These are phyloP conservation scores for Daktulosphaira vitifoliae DNA, from an alignment of 1,140 invertebrate species.

Conservation along the genomic window DNA sequence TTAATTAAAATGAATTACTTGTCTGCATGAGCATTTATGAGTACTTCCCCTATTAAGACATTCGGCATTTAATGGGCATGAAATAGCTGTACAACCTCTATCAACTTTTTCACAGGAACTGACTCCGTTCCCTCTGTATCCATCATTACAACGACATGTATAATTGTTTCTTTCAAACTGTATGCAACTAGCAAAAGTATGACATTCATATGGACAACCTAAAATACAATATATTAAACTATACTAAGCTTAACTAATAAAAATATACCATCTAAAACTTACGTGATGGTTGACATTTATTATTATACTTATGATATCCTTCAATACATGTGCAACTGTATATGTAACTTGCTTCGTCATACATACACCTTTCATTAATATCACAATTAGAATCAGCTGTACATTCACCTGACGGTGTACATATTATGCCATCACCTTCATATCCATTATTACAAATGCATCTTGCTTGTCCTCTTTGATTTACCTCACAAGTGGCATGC, in stretches of 20 bases:
- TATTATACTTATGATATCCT: constrained; percentile 41
- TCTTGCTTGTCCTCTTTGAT: constrained; percentile 42
- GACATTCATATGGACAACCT: constrained; percentile 37
- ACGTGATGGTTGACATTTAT: constrained; percentile 24
- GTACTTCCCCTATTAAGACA: constrained; percentile 59
- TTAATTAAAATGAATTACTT: too few species aligned
- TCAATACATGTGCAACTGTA: constrained; percentile 61
- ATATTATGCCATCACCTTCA: constrained; percentile 46
- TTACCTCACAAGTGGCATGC: constrained; percentile 56
- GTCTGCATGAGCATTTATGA: constrained; percentile 46
- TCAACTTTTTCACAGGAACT: constrained; percentile 42
- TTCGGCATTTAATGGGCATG: constrained; percentile 73
- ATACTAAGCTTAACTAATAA: not conserved
- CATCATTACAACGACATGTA: constrained; percentile 58
- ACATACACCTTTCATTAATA: constrained; percentile 64
- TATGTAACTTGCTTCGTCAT: constrained; percentile 48
- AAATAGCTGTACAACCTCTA: constrained; percentile 71
- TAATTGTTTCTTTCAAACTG: constrained; percentile 40
- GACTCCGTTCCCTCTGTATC: constrained; percentile 50
- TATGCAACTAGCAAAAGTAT: constrained; percentile 37
- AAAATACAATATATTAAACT: not conserved
- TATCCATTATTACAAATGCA: constrained; percentile 62
- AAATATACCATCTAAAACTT: constrained; percentile 44
- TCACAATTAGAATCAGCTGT: constrained; percentile 60
- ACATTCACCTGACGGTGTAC: constrained; percentile 51